Evolutionary conservation across 2,888 invertebrate genomes (phyloP), one percentile per base, ranked within the genome.

Genomic region (Diaprepes abbreviatus): DNA sequence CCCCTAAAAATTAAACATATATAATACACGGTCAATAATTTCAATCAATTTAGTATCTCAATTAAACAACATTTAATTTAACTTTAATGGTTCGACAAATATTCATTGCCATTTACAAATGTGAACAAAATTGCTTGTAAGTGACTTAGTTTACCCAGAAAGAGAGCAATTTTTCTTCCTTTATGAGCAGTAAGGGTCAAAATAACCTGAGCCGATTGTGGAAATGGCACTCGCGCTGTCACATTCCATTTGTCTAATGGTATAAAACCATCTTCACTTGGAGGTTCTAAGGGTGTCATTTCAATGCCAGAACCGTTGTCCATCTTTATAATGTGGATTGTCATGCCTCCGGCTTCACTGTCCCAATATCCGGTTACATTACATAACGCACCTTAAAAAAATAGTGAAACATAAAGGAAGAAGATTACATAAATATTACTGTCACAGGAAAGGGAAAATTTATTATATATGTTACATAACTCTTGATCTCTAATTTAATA

Each of bases 81-180:
- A n/a, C n/a, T n/a, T n/a, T n/a, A n/a, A n/a, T n/a, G n/a, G n/a
- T n/a, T n/a, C n/a, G n/a, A n/a, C n/a, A n/a, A n/a, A n/a, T n/a
- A n/a, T n/a, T n/a, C n/a, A n/a, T n/a, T n/a, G n/a, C n/a, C n/a
- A n/a, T n/a, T n/a, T n/a, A n/a, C n/a, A n/a, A n/a, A n/a, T n/a
- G n/a, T n/a, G n/a, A n/a, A n/a, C n/a, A n/a, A n/a, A n/a, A n/a
- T n/a, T n/a, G n/a, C n/a, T n/a, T n/a, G n/a, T n/a, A n/a, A n/a
- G n/a, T n/a, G n/a, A n/a, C n/a, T n/a, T n/a, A n/a, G n/a, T 24
- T 73, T 76, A 81, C 82, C 82, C 68, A 82, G 75, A 72, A 82
- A 83, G 6, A 77, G 74, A 0, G 80, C 80, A 1, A 80, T 68
- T 36, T 78, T 74, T 65, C 79, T 79, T 19, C 73, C 74, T 31